Evolutionary conservation across 1,140 invertebrate genomes (phyloP).

Genomic region (Temnothorax nylanderi): DNA sequence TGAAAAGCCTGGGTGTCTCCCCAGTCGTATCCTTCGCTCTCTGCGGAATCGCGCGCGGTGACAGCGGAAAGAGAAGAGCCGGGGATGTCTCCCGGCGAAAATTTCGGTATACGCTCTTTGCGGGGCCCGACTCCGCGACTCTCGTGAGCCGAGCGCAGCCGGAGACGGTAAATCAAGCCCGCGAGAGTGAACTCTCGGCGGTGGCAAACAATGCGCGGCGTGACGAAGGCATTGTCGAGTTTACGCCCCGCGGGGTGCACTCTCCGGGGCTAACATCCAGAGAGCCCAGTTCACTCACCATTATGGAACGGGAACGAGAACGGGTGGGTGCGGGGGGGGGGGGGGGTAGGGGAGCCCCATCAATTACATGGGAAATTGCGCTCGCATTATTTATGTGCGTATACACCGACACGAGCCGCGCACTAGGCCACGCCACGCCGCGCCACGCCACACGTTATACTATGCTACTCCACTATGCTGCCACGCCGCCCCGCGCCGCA

Average conservation of each 20-base stretch:
- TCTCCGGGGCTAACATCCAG: constrained; percentile 73
- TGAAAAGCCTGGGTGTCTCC: background rate
- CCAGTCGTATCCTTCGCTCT: background rate
- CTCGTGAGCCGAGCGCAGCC: constrained; percentile 68
- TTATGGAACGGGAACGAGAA: constrained; percentile 73
- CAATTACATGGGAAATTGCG: constrained; percentile 84
- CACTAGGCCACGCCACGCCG: constrained; percentile 63
- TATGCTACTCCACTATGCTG: constrained; percentile 7
- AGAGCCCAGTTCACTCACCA: constrained; percentile 77
- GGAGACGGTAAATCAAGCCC: constrained; percentile 79
- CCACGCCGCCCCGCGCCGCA: constrained; percentile 23
- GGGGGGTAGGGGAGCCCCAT: constrained; percentile 75
- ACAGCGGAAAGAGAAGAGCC: constrained; percentile 53
- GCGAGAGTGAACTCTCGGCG: constrained; percentile 75
- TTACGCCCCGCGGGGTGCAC: constrained; percentile 82
- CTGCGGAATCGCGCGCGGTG: constrained; percentile 5
- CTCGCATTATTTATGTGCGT: constrained; percentile 82
- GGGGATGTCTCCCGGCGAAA: constrained; percentile 67
- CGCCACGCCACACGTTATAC: constrained; percentile 65
- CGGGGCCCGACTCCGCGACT: constrained; percentile 72
- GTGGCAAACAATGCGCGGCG: constrained; percentile 82
- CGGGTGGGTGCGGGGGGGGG: constrained; percentile 41
- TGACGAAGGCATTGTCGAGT: constrained; percentile 84
- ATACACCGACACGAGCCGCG: constrained; percentile 72
- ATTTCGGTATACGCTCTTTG: constrained; percentile 80